These are phyloP conservation scores for Hybos culiciformis DNA, from an alignment of 2,888 invertebrate genomes.

Conservation along the genomic window DNA sequence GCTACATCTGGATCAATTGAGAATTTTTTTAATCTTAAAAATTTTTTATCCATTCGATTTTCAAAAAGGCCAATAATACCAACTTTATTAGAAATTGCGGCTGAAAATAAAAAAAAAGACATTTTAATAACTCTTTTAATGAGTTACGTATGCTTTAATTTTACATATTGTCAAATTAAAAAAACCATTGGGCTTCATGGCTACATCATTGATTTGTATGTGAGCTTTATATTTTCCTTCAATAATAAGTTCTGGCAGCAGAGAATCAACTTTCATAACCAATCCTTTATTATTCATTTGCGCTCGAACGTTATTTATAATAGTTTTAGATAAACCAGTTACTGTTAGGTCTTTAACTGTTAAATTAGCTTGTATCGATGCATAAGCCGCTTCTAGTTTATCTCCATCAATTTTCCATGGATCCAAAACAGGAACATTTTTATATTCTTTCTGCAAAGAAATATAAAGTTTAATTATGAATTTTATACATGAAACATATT, in stretches of 20 bases:
- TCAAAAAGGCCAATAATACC: slow-evolving; percentile 39
- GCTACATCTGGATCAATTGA: slow-evolving; percentile 45
- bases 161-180: slow-evolving; percentile 43
- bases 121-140: slow-evolving; percentile 22
- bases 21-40: slow-evolving; percentile 39
- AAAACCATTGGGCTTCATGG: slow-evolving; percentile 40
- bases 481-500: slow-evolving; percentile 1
- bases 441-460: slow-evolving; percentile 23
- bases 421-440: slow-evolving; percentile 31
- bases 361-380: slow-evolving; percentile 14
- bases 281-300: slow-evolving; percentile 40
- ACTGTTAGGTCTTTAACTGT: slow-evolving; percentile 37
- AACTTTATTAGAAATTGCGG: slow-evolving; percentile 41
- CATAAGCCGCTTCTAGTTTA: slow-evolving; percentile 10
- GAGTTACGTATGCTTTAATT: background rate
- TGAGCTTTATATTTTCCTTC: slow-evolving; percentile 43
- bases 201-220: slow-evolving; percentile 41
- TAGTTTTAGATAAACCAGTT: slow-evolving; percentile 37
- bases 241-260: slow-evolving; percentile 37
- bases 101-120: slow-evolving; percentile 23
- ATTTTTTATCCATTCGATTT: slow-evolving; percentile 36
- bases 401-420: slow-evolving; percentile 19
- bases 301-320: slow-evolving; percentile 40
- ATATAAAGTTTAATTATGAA: too few relatives aligned
- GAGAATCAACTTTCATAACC: slow-evolving; percentile 42